These are phyloP conservation scores for Autographa pulchrina DNA, from an alignment of 2,888 invertebrate species.

Conservation along the genomic window DNA sequence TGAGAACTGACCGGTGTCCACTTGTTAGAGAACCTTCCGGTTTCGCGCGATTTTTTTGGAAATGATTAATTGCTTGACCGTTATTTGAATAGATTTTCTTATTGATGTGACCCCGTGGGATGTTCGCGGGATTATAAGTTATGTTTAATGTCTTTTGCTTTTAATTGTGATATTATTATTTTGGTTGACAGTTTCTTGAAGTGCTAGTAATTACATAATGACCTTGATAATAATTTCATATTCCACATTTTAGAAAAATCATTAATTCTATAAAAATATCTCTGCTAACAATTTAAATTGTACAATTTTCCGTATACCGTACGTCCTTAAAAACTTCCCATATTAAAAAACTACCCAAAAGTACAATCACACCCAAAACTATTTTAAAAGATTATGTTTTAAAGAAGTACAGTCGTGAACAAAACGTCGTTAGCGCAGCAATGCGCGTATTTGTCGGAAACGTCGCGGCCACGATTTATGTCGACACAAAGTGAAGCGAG, in stretches of 20 bases:
- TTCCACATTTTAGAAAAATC: too few relatives aligned
- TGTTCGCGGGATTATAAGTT: not conserved
- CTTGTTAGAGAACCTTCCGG: constrained; percentile 81
- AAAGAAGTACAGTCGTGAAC: constrained; percentile 71
- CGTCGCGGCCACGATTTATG: constrained; percentile 81
- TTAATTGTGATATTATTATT: not conserved
- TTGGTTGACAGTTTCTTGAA: not conserved
- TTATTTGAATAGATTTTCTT: constrained; percentile 52
- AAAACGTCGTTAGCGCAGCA: constrained; percentile 80
- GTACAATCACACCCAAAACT: constrained; percentile 44
- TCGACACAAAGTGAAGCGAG: constrained; percentile 74
- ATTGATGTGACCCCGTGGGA: constrained; percentile 31
- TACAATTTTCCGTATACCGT: too few relatives aligned
- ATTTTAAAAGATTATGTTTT: constrained; percentile 60
- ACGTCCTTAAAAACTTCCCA: constrained; percentile 22
- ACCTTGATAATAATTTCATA: too few relatives aligned
- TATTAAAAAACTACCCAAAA: constrained; percentile 39
- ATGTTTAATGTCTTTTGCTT: not conserved
- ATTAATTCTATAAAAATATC: too few relatives aligned
- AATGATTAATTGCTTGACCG: constrained; percentile 60
- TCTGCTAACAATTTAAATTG: too few relatives aligned
- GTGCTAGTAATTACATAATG: too few relatives aligned
- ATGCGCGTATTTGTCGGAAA: constrained; percentile 82
- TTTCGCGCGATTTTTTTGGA: constrained; percentile 59
- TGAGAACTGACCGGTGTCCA: constrained; percentile 78